Conservation (phyloP, 2,888 invertebrate genomes). For the Stomorhina lunata region DNA sequence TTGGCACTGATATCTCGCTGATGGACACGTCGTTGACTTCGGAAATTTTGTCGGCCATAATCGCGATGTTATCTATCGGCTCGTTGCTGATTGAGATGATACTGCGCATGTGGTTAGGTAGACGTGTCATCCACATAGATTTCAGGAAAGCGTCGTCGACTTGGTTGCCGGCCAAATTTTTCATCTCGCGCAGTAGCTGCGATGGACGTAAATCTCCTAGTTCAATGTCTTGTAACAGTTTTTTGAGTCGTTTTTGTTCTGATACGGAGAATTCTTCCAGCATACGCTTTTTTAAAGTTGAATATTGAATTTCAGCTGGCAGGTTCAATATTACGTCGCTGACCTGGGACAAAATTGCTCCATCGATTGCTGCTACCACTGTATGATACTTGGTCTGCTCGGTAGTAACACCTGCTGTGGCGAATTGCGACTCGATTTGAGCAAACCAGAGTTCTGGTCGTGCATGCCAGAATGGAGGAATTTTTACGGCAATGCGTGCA, state of each 20-base stretch:
- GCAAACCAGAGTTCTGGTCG: constrained; percentile 15
- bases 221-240: constrained; percentile 65
- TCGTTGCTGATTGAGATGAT: constrained; percentile 66
- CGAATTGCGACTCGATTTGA: constrained; percentile 67
- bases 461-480: constrained; percentile 21
- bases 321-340: constrained; percentile 68
- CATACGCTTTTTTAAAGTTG: constrained; percentile 64
- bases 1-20: neutral
- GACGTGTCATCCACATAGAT: constrained; percentile 68
- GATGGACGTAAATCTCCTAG: constrained; percentile 69
- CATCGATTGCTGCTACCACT: constrained; percentile 69
- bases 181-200: constrained; percentile 68
- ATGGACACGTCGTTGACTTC: constrained; percentile 50
- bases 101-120: constrained; percentile 63
- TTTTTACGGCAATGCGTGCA: constrained; percentile 10
- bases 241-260: constrained; percentile 64
- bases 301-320: constrained; percentile 55
- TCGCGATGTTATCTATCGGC: constrained; percentile 51
- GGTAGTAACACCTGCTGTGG: constrained; percentile 56
- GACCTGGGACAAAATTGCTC: constrained; percentile 66
- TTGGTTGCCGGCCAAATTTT: constrained; percentile 61
- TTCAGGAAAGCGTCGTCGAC: constrained; percentile 66
- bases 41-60: constrained; percentile 61
- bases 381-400: constrained; percentile 68
- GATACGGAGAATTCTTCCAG: constrained; percentile 67